Evolutionary conservation across 2,888 invertebrate species (phyloP), one percentile per base, ranked within the genome.

Genomic region (Meiosimyza platycephala): DNA sequence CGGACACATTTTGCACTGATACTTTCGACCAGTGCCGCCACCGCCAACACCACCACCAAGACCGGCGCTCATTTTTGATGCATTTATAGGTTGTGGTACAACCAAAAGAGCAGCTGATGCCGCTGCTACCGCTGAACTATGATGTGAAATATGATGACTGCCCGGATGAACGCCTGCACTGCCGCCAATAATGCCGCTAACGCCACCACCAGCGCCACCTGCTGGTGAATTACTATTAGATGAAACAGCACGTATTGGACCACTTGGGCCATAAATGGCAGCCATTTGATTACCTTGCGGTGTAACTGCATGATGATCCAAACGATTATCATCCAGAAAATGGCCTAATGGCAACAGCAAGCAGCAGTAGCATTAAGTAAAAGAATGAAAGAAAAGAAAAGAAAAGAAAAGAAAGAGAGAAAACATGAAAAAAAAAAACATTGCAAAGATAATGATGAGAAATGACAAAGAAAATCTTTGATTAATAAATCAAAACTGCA

Each of bases 1-100:
- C 78, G 96, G 96, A 86, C 96, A 96, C 96, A 97, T 97, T 89
- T 97, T 97, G 91, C 96, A 96, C 87, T 95, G 95, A 89, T 96
- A 97, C 89, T 96, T 97, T 85, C 96, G 81, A 66, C 88, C 88
- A 75, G 86, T 88, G 71, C 87, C 86, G n/a, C 77, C 78, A 3
- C 82, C 79, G 57, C 76, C 78, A 11, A 75, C 67, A 11, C 81
- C 72, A 65, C 85, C 85, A 7, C 83, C 80, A 6, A 83, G 80
- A 22, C 88, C 88, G 71, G 88, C 86, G 72, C 88, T 88, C 85
- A 91, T 90, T 85, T 90, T 91, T 72, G 90, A 89, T 73, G 91
- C 93, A 86, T 93, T 93, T 73, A 94, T 90, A 18, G 96, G 96
- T 84, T 96, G 96, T 6, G 96, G 96, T 16, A 96, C 96, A 78